phyloP scores from a whole-genome alignment of 2,888 invertebrate species.

The Neoascia interrupta region DNA sequence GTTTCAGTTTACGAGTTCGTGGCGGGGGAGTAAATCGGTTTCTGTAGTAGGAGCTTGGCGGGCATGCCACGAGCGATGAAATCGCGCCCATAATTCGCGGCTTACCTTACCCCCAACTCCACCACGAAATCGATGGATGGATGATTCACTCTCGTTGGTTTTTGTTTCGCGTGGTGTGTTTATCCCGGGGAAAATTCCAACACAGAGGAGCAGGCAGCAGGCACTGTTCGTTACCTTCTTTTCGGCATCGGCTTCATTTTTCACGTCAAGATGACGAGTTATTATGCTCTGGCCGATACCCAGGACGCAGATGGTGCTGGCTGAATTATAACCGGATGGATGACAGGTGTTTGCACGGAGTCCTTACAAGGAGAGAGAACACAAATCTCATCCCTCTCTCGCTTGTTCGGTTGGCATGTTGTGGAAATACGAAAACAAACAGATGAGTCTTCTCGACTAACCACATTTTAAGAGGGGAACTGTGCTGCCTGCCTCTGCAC shows the following conservation, averaged over 20 bases:
- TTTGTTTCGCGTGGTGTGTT: conserved; percentile 48
- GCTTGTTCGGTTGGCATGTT: background rate
- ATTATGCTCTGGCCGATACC: background rate
- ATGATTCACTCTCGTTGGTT: conserved; percentile 62
- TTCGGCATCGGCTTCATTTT: background rate
- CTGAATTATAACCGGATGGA: conserved; percentile 15
- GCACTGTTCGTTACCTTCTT: background rate
- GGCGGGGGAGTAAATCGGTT: too few relatives aligned
- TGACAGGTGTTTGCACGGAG: conserved; percentile 36
- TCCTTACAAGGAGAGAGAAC: background rate
- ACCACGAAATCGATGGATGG: conserved; percentile 21
- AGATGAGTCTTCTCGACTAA: too few relatives aligned
- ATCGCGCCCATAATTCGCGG: conserved; percentile 58
- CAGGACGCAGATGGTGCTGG: conserved; percentile 41
- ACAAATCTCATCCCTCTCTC: background rate
- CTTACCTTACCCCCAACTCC: conserved; percentile 15
- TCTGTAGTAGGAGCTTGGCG: background rate
- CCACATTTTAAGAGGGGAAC: too few relatives aligned
- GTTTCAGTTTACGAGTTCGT: background rate
- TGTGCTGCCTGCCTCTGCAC: too few relatives aligned
- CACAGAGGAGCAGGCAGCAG: conserved; percentile 4
- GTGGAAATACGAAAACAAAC: background rate
- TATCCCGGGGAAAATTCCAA: conserved; percentile 15
- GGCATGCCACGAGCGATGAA: conserved; percentile 42
- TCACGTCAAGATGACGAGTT: conserved; percentile 6